Evolutionary conservation across 2,113 vertebrate species (phyloP), one percentile per base, ranked within the genome.

Genomic region (Neogale vison): DNA sequence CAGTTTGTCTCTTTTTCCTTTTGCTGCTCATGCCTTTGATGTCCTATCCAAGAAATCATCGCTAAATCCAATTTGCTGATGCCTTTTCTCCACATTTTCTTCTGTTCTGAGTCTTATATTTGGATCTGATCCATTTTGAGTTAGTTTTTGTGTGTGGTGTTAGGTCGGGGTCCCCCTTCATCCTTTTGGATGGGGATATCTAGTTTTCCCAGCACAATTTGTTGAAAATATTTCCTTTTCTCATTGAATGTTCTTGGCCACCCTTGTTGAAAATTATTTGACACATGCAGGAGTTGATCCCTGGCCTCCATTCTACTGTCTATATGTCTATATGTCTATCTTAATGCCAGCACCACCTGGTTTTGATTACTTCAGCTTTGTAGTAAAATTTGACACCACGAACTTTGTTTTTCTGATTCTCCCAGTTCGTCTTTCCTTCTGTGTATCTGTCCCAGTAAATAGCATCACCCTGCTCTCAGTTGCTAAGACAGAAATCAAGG

Each of bases 311-410:
- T 83, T 52, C 65, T 63, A 52, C 65, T 34, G 3, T 45, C n/a
- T n/a, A n/a, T n/a, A n/a, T n/a, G n/a, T 42, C 74, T 81, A 3
- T 65, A 47, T 77, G 29, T 93, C 50, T 88, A 39, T n/a, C 86
- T 93, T 72, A 80, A 59, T 88, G 31, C 7, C 45, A 71, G 1
- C 8, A 15, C 20, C 10, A 59, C 45, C 55, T 15, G 47, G 31
- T 91, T 79, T 88, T 55, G n/a, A 57, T 94, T 59, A 90, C 55
- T 93, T 21, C 34, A 50, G 76, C 12, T 92, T 90, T 90, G 24
- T 39, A 57, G 10, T 76, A 76, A 52, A 42, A 81, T 92, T 88
- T 71, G 11, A 91, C 87, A 92, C 92, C 52, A 47, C 50, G 4
- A 65, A 63, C 12, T 63, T 1, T 36, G 26, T 79, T 90, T 95